These are phyloP conservation scores for Mormoops blainvillei DNA, from an alignment of 2,113 vertebrate species.

Conservation along the genomic window DNA sequence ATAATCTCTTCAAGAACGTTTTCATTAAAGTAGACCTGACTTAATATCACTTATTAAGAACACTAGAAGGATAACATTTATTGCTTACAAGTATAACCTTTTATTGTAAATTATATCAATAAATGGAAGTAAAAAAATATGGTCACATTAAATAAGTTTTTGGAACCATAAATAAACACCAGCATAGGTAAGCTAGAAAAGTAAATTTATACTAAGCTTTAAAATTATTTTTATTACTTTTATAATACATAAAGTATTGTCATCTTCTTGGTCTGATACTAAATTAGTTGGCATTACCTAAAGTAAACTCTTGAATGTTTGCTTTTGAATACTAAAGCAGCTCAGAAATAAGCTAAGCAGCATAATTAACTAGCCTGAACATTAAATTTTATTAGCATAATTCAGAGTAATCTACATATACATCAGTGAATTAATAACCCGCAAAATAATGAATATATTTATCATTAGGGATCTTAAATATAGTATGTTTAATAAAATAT, in stretches of 20 bases:
- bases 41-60: neutral
- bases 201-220: neutral
- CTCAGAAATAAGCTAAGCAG: slow-evolving; percentile 7
- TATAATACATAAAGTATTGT: neutral
- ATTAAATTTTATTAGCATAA: neutral
- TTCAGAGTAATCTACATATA: neutral
- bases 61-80: neutral
- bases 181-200: neutral
- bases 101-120: neutral
- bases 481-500: neutral
- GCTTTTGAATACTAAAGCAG: neutral
- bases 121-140: neutral
- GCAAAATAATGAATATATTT: neutral
- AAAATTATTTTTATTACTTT: slow-evolving; percentile 28
- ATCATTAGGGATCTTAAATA: neutral
- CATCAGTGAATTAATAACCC: neutral
- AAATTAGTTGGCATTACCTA: slow-evolving; percentile 5
- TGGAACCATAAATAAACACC: neutral
- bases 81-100: slow-evolving; percentile 29
- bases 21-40: neutral
- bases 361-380: slow-evolving; percentile 23
- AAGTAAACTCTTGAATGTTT: neutral
- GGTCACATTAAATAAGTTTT: neutral
- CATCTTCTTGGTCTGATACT: neutral
- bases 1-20: neutral